phyloP scores from a whole-genome alignment of 2,888 invertebrate species.

The Macrosoma leucophasiata region DNA sequence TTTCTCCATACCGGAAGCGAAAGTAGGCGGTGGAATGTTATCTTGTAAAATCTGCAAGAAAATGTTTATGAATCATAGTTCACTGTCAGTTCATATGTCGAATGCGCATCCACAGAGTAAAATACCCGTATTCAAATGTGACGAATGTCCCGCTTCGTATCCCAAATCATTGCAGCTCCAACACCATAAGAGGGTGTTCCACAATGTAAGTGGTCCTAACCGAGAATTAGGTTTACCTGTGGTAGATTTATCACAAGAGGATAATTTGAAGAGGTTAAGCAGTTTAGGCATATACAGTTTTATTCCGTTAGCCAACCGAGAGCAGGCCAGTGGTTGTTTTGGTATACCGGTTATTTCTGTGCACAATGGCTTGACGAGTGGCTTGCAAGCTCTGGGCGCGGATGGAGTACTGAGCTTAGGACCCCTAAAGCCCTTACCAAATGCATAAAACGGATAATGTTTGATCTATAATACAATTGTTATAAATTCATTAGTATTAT shows the following conservation, averaged over 20 bases:
- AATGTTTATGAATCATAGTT: constrained; percentile 60
- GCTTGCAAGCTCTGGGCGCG: constrained; percentile 79
- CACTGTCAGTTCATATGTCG: constrained; percentile 53
- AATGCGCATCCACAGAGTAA: constrained; percentile 59
- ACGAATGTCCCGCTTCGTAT: constrained; percentile 83
- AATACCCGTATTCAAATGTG: constrained; percentile 75
- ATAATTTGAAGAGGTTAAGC: constrained; percentile 78
- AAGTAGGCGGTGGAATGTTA: constrained; percentile 55
- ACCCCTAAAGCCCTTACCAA: constrained; percentile 78
- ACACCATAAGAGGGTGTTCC: constrained; percentile 70
- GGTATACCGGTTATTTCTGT: constrained; percentile 83
- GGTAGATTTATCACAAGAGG: constrained; percentile 81
- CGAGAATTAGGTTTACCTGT: constrained; percentile 83
- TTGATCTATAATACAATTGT: too few relatives aligned
- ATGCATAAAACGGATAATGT: too few relatives aligned
- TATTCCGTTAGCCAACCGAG: constrained; percentile 81
- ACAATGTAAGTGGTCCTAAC: constrained; percentile 60
- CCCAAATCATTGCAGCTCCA: constrained; percentile 82
- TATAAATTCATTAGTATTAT: too few relatives aligned
- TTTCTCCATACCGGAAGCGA: constrained; percentile 62
- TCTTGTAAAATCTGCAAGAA: constrained; percentile 64
- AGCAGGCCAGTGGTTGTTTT: constrained; percentile 78
- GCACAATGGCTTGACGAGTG: constrained; percentile 75
- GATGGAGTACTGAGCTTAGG: constrained; percentile 83
- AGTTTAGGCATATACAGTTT: constrained; percentile 83